Evolutionary conservation across 1,140 invertebrate genomes (phyloP).

Genomic region (Asobara japonica): DNA sequence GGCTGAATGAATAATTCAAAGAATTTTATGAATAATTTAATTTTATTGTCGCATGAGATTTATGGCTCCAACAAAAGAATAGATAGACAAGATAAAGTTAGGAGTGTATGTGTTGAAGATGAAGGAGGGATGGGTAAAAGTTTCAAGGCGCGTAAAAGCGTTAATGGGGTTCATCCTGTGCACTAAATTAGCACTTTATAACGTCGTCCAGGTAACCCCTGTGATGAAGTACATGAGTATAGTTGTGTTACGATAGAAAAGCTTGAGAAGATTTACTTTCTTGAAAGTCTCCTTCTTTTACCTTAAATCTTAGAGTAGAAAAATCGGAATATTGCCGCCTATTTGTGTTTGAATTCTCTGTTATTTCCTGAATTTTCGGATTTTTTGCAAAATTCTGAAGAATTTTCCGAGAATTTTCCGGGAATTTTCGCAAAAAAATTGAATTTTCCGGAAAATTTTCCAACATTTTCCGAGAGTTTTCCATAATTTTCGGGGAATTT

Average conservation of each 20-base stretch:
- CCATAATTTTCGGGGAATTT: too few species aligned
- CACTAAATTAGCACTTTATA: constrained; percentile 37
- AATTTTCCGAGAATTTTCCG: too few species aligned
- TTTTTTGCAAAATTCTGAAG: too few species aligned
- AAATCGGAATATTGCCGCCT: too few species aligned
- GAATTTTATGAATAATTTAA: constrained; percentile 4
- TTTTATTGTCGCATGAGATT: not conserved
- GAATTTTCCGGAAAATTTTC: too few species aligned
- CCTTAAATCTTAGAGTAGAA: not conserved
- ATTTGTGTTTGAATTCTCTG: too few species aligned
- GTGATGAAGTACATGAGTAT: constrained; percentile 30
- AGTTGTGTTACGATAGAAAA: constrained; percentile 5
- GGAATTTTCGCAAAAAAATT: too few species aligned
- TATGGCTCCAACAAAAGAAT: not conserved
- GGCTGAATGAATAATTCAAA: not conserved
- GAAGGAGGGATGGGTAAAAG: constrained; percentile 19
- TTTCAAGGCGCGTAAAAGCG: constrained; percentile 34
- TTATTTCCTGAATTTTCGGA: too few species aligned
- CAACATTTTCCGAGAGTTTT: too few species aligned
- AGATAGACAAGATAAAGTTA: constrained; percentile 14
- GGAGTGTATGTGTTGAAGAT: constrained; percentile 2
- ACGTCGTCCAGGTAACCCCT: constrained; percentile 30
- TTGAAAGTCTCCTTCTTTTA: not conserved
- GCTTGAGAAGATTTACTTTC: not conserved
- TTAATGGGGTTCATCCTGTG: constrained; percentile 36